Evolutionary conservation across 2,113 vertebrate genomes (phyloP).

Genomic region (Corydoras sp.): DNA sequence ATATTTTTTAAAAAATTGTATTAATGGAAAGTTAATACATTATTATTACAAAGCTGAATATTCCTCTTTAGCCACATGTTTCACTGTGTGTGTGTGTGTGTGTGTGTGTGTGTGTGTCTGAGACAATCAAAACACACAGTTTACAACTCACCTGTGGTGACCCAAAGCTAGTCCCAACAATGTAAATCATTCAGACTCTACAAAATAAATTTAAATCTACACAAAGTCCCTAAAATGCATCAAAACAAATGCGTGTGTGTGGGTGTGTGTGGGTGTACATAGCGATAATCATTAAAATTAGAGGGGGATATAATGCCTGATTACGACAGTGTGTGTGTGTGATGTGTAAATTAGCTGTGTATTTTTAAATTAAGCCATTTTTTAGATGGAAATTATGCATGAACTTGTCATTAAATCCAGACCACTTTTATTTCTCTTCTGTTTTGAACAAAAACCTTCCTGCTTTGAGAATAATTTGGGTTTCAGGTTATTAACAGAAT

Average conservation of each 20-base stretch:
- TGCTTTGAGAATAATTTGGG: neutral
- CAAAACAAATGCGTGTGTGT: neutral
- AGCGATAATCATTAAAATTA: slow-evolving; percentile 9
- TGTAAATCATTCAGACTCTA: too few species aligned
- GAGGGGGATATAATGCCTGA: slow-evolving; percentile 23
- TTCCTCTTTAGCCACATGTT: too few species aligned
- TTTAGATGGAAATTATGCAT: slow-evolving; percentile 33
- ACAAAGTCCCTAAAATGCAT: too few species aligned
- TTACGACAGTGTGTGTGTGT: slow-evolving; percentile 11
- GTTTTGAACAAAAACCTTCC: slow-evolving; percentile 7
- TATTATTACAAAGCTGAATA: too few species aligned
- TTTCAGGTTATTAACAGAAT: neutral
- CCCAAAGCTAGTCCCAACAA: too few species aligned
- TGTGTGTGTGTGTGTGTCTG: too few species aligned
- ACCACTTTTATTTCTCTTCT: slow-evolving; percentile 16
- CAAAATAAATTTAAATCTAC: too few species aligned
- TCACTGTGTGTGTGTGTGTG: too few species aligned
- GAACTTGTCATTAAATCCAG: slow-evolving; percentile 6
- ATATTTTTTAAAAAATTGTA: too few species aligned
- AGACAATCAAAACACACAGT: too few species aligned
- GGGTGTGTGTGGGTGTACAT: neutral
- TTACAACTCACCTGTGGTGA: too few species aligned
- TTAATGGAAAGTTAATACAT: too few species aligned
- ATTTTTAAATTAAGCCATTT: slow-evolving; percentile 14
- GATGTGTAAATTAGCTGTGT: slow-evolving; percentile 38